These are phyloP conservation scores for Zelleria hepariella DNA, from an alignment of 2,888 invertebrate genomes.

Conservation along the genomic window DNA sequence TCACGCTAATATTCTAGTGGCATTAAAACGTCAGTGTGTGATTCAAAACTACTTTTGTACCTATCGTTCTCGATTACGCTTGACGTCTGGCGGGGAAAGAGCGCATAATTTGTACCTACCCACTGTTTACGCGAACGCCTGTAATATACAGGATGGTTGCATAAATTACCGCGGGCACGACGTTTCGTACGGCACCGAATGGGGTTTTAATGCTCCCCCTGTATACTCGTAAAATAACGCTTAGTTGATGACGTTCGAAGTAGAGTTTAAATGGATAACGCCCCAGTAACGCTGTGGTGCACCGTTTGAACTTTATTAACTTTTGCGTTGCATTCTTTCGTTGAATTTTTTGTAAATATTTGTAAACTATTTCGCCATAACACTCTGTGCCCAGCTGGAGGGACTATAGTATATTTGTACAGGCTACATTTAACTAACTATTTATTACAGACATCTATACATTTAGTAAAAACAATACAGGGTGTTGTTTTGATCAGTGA, in stretches of 20 bases:
- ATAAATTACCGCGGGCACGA: constrained; percentile 23
- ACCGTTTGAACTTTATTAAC: not conserved
- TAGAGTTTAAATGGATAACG: not conserved
- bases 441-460: too few relatives aligned
- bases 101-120: constrained; percentile 3
- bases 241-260: constrained; percentile 5
- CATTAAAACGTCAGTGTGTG: too few relatives aligned
- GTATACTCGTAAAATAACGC: constrained; percentile 4
- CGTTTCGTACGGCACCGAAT: constrained; percentile 11
- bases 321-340: not conserved
- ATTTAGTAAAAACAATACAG: too few relatives aligned
- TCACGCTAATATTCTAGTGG: too few relatives aligned
- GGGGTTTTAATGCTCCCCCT: constrained; percentile 9
- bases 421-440: too few relatives aligned
- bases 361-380: too few relatives aligned
- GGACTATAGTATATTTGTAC: too few relatives aligned
- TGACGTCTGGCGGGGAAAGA: too few relatives aligned
- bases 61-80: too few relatives aligned
- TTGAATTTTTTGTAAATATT: not conserved
- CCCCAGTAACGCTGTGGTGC: not conserved
- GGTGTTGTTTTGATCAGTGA: too few relatives aligned
- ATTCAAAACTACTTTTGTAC: too few relatives aligned
- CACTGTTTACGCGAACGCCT: not conserved
- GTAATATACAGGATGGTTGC: constrained; percentile 20
- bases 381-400: too few relatives aligned